Evolutionary conservation across 2,888 invertebrate genomes (phyloP), one percentile per base, ranked within the genome.

Genomic region (Maniola hyperantus): DNA sequence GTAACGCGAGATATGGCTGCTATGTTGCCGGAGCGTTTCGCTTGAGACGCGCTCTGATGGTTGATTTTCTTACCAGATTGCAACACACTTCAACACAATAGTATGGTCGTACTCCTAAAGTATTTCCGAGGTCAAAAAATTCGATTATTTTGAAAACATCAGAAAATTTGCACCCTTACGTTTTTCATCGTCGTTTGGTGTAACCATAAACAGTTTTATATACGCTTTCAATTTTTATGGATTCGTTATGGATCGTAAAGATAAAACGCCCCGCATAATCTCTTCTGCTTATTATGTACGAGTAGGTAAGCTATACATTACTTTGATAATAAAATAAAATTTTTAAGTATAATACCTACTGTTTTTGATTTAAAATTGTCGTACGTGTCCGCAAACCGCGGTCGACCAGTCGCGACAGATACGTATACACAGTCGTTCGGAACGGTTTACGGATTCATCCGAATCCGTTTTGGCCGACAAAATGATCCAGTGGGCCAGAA

Each of bases 171-270:
- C 46, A 18, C 48, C n/a, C 33, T 66, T 50, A 62, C 62, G 53
- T 53, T 53, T 53, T 62, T 18, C 60, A 42, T 44, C 36, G 54
- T 44, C 51, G 54, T 20, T 55, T 57, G 48, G 57, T 13, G 48
- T 15, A 64, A 39, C 51, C 50, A n/a, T 64, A 65, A 67, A 60
- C 51, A 66, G 11, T 58, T 55, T 65, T 67, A 65, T 50, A 58
- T 65, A 33, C 63, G 61, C 66, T 61, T 69, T 66, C 61, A 50
- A 61, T 66, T 66, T 66, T 66, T 60, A 66, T 66, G 61, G 36
- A 61, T 66, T 66, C 55, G 44, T 67, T 67, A 67, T 67, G 63
- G 58, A 67, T 46, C 67, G 26, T 67, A 67, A 67, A 67, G 63
- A 66, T 67, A 63, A 63, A 44, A 15, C 13, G 13, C 51, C 42